Evolutionary conservation across 2,797 vertebrate genomes (phyloP), one percentile per base, ranked within the genome.

Genomic region (Propithecus perrieri): DNA sequence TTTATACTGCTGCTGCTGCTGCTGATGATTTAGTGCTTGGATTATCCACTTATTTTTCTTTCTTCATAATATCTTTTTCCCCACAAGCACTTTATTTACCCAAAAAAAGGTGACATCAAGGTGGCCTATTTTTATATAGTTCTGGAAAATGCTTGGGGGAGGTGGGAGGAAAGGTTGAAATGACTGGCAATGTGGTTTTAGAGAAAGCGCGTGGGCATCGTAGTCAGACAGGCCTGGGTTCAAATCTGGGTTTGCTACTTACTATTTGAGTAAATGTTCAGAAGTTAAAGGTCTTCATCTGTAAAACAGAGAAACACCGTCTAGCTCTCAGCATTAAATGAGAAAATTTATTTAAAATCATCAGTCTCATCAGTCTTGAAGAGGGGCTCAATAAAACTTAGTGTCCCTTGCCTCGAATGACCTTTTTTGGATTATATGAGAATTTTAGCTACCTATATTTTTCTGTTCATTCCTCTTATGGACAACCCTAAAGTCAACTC

Each of bases 261-360:
- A 91, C 46, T 75, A 28, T 94, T 93, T 97, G 97, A 97, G 85
- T 97, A 97, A 97, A 69, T 43, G 57, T 72, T 89, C 69, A 87
- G 69, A 94, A 89, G 83, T 57, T 67, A n/a, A 89, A 93, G 65
- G 59, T 26, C 46, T 80, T 50, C 59, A 7, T 67, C 53, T 61
- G 35, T 59, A 26, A 89, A 63, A 85, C 33, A 85, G 59, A 93
- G 65, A 85, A 78, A 48, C 22, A 15, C 11, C 41, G 9, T 92
- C 20, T 20, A 85, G 74, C 14, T 97, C 28, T 79, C 20, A 22
- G 38, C 4, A 28, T 72, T 90, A 83, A 85, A 88, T 63, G 67
- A 67, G 22, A 79, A 93, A 86, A n/a, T 2, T 7, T 61, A 53
- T 33, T 96, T 55, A 30, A 92, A 74, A 79, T 75, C 30, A 67